Base-by-base conservation (phyloP, 2,113 vertebrate species). In the Genyomyrus donnyi region DNA sequence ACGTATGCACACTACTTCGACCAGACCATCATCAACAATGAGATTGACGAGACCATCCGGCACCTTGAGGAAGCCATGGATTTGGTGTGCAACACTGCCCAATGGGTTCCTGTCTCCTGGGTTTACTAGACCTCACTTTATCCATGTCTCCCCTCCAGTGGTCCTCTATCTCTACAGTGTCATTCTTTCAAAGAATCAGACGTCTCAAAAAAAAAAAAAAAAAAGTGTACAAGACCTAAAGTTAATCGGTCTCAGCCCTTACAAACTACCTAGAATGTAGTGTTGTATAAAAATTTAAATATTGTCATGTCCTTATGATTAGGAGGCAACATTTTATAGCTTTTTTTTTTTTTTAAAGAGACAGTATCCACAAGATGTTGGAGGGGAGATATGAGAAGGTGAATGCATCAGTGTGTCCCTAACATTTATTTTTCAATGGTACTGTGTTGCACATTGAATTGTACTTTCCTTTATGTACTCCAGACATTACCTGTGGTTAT, bases 21-120 rank as follows among this genome's bases (percentile, higher is more conserved):
- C 96, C 97, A 98, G 94, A 99, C 98, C 94, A 98, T 99, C 96
- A 99, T 99, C 97, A 99, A 99, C 97, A 99, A 99, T 85, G 98
- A 99, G 96, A 99, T 99, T 77, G 98, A 99, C 90, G 98, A 99
- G 95, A 99, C 98, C 94, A 99, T 99, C 96, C 95, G 96, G 93
- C 97, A 97, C 95, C 97, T 99, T 96, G 98, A 99, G 95, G 98
- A 99, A 96, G 97, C 98, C 91, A 98, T 99, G 88, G 98, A 99
- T 92, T 96, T 98, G 92, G 97, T 99, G 93, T 98, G 97, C 96
- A 97, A 97, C 94, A 97, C 97, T 91, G 96, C 96, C 24, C 98
- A 99, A 95, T 99, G 98, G 98, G 98, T 99, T 90, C 98, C 98
- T 0, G 98, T 99, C 91, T 99, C 98, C 96, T 99, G 98, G 98